Evolutionary conservation across 2,797 vertebrate species (phyloP).

Genomic region (Leptatherina wallacei): DNA sequence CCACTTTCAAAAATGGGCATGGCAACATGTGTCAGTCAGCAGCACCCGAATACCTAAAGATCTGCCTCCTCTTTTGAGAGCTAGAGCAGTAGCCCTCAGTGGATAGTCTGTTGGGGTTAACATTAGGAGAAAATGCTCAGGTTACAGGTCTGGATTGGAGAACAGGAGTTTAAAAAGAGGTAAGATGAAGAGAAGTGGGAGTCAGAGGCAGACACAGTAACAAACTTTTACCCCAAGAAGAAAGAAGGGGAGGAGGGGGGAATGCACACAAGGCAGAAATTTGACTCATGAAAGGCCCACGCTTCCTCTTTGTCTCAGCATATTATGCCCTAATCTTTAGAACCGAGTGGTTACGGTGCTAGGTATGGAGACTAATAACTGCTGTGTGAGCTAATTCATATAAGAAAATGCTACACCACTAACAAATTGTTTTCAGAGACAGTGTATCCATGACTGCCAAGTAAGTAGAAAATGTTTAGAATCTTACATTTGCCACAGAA

Average conservation of each 20-base stretch:
- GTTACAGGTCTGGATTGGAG: conserved; percentile 79
- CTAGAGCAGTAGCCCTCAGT: conserved; percentile 94
- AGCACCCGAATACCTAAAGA: conserved; percentile 92
- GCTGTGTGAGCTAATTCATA: conserved; percentile 30
- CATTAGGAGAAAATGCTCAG: conserved; percentile 80
- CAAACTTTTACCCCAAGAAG: conserved; percentile 56
- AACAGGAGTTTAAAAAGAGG: conserved; percentile 51
- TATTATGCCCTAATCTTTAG: conserved; percentile 53
- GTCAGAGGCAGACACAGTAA: conserved; percentile 45
- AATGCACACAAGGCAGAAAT: conserved; percentile 60
- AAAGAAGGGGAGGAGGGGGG: conserved; percentile 19
- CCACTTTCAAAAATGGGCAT: conserved; percentile 82
- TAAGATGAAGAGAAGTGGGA: conserved; percentile 34
- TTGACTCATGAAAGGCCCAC: conserved; percentile 46
- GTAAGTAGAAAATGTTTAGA: not conserved
- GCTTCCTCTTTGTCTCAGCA: conserved; percentile 34
- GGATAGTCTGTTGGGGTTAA: conserved; percentile 92
- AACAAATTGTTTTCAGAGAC: conserved; percentile 31
- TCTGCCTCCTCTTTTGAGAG: conserved; percentile 95
- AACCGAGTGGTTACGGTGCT: conserved; percentile 28
- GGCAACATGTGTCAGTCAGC: conserved; percentile 80
- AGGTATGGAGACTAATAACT: conserved; percentile 31
- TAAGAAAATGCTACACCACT: conserved; percentile 19
- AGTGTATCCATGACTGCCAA: not conserved
- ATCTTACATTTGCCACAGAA: not conserved